These are phyloP conservation scores for Tribolium castaneum DNA, from an alignment of 1,140 invertebrate genomes.

Conservation along the genomic window DNA sequence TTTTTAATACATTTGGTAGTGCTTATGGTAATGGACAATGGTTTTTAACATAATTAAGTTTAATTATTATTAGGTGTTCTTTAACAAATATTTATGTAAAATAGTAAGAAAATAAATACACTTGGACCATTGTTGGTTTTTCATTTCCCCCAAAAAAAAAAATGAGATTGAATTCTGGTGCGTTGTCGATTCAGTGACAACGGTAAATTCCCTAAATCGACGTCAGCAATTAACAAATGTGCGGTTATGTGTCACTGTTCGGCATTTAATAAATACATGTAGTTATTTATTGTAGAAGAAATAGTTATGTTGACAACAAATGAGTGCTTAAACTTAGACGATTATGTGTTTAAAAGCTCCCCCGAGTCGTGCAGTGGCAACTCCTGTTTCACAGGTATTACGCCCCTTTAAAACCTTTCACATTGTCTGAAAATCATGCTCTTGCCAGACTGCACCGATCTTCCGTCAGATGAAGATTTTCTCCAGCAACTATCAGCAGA, in stretches of 20 bases:
- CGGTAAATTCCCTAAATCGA: not conserved
- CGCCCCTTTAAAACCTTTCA: not conserved
- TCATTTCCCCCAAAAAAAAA: not conserved
- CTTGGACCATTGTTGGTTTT: slow-evolving; percentile 51
- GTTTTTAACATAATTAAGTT: slow-evolving; percentile 57
- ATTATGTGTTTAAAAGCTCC: slow-evolving; percentile 57
- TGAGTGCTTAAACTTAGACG: slow-evolving; percentile 43
- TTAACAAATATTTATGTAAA: slow-evolving; percentile 61
- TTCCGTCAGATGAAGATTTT: slow-evolving; percentile 60
- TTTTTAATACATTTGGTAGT: slow-evolving; percentile 55
- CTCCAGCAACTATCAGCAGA: slow-evolving; percentile 58
- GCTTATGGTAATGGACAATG: slow-evolving; percentile 61
- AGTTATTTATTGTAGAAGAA: not conserved
- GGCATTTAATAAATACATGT: slow-evolving; percentile 3
- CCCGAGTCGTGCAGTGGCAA: slow-evolving; percentile 56
- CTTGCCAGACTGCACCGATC: slow-evolving; percentile 51
- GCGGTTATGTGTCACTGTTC: slow-evolving; percentile 20
- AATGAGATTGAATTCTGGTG: not conserved
- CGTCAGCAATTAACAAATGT: not conserved
- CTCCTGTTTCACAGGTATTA: slow-evolving; percentile 54
- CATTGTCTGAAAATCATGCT: not conserved
- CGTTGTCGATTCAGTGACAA: too few relatives aligned
- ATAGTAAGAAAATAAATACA: slow-evolving; percentile 59
- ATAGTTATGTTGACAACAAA: slow-evolving; percentile 45
- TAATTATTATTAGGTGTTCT: slow-evolving; percentile 58